Evolutionary conservation across 2,797 vertebrate genomes (phyloP).

Genomic region (Petrocephalus schoutedeni): DNA sequence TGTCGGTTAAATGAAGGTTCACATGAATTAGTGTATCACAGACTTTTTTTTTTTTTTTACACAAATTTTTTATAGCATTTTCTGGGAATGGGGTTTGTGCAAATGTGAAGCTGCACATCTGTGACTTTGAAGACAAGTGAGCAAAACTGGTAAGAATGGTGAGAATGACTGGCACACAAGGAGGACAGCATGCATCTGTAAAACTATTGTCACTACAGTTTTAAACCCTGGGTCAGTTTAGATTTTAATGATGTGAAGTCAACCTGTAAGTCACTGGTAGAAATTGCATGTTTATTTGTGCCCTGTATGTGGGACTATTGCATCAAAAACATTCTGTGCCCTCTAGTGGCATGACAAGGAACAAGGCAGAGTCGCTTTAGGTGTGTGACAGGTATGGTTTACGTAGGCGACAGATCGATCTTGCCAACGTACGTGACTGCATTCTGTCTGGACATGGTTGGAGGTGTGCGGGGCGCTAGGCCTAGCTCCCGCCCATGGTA

Average conservation of each 20-base stretch:
- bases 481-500: constrained; percentile 34
- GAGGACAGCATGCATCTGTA: no score
- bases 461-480: not conserved
- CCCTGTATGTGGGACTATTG: not conserved
- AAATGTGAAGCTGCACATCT: no score
- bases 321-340: not conserved
- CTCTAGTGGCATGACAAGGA: not conserved
- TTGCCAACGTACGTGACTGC: not conserved
- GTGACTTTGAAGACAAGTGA: no score
- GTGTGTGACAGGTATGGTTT: not conserved
- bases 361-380: not conserved
- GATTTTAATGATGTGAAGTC: not conserved
- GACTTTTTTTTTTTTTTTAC: no score
- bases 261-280: not conserved
- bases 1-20: no score
- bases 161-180: no score
- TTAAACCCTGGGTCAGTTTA: no score
- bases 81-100: no score
- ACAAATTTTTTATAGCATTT: no score
- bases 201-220: no score
- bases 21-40: no score
- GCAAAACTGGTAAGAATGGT: no score
- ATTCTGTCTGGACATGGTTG: not conserved
- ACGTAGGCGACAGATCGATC: not conserved
- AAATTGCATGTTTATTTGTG: not conserved